Evolutionary conservation across 2,113 vertebrate species (phyloP), one percentile per base, ranked within the genome.

Genomic region (Neogobius melanostomus): DNA sequence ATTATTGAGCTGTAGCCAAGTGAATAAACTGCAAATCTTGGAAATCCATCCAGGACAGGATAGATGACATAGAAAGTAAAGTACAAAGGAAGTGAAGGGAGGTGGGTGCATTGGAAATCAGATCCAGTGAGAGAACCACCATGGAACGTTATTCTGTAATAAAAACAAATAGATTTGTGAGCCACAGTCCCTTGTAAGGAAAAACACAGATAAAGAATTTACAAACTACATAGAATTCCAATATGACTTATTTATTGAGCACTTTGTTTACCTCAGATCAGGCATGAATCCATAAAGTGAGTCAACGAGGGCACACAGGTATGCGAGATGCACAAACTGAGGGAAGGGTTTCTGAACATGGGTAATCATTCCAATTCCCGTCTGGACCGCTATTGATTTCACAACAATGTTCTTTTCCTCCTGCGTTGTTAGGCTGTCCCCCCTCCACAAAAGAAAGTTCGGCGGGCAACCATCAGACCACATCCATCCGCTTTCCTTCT

Each of bases 391-490:
- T 10, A 11, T 42, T 12, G 1, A 14, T 7, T 42, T 5, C 10
- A 17, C 8, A 28, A 42, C 56, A 59, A 8, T 59, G 1, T 43
- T 43, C 28, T 7, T 42, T 59, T 42, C 28, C 28, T 16, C 51
- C 1, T 0, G 0, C 0, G 1, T 21, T 50, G 28, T 51, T 0
- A 7, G 71, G 71, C 36, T 59, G 0, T 44, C 46, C 28, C 8
- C 0, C 2, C 1, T 16, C 53, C 53, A 28, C 0, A 7, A 1
- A 16, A 10, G 1, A 21, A 2, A 61, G 5, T 7, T 3, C 7
- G 7, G 12, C 3, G n/a, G 5, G 6, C 2, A 60, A 0, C 63
- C 71, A 44, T 72, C 63, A 47, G 69, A 71, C 69, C 69, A 71
- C 69, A 71, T 49, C 61, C 61, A 66, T 5, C 2, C 2, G 2